Conservation (phyloP, 2,888 invertebrate species). For the Drosophila kanekoi region DNA sequence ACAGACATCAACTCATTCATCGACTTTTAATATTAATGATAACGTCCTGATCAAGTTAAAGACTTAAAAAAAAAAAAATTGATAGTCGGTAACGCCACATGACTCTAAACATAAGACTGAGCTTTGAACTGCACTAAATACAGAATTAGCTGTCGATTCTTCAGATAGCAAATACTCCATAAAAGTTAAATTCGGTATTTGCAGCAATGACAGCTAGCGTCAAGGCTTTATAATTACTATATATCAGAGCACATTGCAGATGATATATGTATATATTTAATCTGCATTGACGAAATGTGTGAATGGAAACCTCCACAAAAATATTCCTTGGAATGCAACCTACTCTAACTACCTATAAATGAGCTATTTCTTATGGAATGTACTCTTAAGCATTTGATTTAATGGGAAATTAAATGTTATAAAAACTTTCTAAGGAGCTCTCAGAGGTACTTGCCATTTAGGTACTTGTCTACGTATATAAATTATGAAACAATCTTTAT, state of each 20-base stretch:
- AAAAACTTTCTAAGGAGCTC: too few relatives aligned
- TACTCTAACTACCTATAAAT: constrained; percentile 9
- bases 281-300: too few relatives aligned
- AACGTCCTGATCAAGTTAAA: background rate
- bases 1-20: background rate
- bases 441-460: too few relatives aligned
- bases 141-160: constrained; percentile 12
- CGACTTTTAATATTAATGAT: background rate
- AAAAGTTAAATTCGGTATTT: background rate
- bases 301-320: background rate
- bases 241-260: background rate
- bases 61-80: background rate
- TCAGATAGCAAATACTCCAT: constrained; percentile 6
- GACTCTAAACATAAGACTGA: background rate
- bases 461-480: too few relatives aligned
- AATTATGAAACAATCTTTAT: too few relatives aligned
- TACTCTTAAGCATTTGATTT: constrained; percentile 2
- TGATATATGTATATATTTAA: too few relatives aligned
- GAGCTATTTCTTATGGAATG: constrained; percentile 14
- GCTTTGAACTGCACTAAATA: constrained; percentile 1
- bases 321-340: background rate
- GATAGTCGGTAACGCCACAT: background rate
- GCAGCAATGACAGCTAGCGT: constrained; percentile 8
- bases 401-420: background rate
- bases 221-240: constrained; percentile 9